phyloP scores from a whole-genome alignment of 2,797 vertebrate genomes.

The Sebastes steindachneri region DNA sequence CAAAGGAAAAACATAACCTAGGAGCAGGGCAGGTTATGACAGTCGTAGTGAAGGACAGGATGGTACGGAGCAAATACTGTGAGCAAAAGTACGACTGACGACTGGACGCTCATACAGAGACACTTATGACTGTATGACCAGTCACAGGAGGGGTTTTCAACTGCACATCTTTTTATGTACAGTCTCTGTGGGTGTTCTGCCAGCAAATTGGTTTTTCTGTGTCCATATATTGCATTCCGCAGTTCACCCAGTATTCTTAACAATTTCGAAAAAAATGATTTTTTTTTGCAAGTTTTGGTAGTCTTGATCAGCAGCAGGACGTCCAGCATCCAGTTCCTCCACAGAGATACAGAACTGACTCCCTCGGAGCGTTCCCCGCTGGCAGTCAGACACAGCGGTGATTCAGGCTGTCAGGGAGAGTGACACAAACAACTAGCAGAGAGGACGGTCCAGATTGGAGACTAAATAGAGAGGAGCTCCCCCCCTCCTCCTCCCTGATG shows the following conservation, averaged over 20 bases:
- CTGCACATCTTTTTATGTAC: background rate
- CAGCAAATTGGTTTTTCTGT: background rate
- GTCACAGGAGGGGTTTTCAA: background rate
- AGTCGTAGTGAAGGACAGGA: background rate
- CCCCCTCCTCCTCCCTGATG: background rate
- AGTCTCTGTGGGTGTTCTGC: background rate
- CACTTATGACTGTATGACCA: background rate
- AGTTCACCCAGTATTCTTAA: background rate
- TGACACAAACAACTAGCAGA: constrained; percentile 42
- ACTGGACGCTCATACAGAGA: background rate
- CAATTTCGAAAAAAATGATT: background rate
- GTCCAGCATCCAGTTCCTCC: background rate
- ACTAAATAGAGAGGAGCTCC: background rate
- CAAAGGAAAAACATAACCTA: background rate
- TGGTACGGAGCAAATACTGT: background rate
- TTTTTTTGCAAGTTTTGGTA: background rate
- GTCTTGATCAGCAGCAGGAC: background rate
- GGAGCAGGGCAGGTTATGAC: background rate
- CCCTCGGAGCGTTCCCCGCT: background rate
- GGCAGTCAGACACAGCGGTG: background rate
- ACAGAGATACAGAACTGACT: background rate
- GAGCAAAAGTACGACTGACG: background rate
- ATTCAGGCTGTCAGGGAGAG: constrained; percentile 37
- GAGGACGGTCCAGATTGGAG: constrained; percentile 11
- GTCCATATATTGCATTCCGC: background rate